Evolutionary conservation across 2,888 invertebrate genomes (phyloP), one percentile per base, ranked within the genome.

Genomic region (Mycogona germanica): DNA sequence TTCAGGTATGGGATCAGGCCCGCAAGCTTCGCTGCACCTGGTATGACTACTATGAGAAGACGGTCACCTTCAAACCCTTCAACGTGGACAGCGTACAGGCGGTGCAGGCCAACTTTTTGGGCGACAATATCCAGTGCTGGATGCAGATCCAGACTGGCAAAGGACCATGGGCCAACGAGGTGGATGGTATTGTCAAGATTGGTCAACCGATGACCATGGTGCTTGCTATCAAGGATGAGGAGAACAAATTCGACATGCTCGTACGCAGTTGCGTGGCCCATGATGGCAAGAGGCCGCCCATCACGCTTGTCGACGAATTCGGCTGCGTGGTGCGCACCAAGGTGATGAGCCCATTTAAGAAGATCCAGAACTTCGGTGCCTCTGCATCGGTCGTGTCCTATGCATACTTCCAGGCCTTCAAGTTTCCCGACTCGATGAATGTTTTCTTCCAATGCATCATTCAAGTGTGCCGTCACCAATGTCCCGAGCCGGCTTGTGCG

Each of bases 121-220:
- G 92, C 28, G 92, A 92, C 72, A 92, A 92, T 73, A 74, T 92
- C 63, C 91, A 92, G 68, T 92, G 92, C 72, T 92, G 92, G 92
- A 92, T 92, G 92, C 92, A 92, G 72, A 92, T 92, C 64, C 92
- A 92, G 72, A 91, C 91, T 44, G 92, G 92, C 53, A 92, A 92
- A 69, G 92, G 92, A 60, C 92, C 92, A 1, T 92, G 92, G 92
- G 92, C 92, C n/a, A 88, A 88, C 14, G 92, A 92, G 72, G 92
- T 92, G 30, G 89, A 89, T 0, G 92, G 92, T 52, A 89, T 92
- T 65, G 92, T 92, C 9, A 92, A 92, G 73, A 92, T 92, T 61
- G 92, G 92, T 25, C 92, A 92, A 69, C 92, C 92, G 0, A 92
- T 92, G 92, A 92, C 92, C 12, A 92, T 92, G 92, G 92, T 92